phyloP scores from a whole-genome alignment of 2,888 invertebrate genomes.

The Scotopteryx bipunctaria region DNA sequence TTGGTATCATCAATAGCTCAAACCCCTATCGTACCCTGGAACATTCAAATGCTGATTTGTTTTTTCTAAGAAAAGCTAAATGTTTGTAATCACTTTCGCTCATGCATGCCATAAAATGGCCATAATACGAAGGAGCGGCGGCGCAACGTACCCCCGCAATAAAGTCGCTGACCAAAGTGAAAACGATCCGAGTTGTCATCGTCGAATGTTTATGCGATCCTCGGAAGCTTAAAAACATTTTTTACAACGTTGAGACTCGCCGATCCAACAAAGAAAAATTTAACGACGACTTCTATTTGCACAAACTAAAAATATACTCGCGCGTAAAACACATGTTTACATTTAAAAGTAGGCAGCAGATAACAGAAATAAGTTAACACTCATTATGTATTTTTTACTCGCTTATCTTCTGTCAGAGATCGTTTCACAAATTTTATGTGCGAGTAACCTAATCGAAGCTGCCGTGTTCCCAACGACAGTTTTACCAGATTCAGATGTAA shows the following conservation, averaged over 20 bases:
- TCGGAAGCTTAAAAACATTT: slow-evolving; percentile 56
- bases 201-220: slow-evolving; percentile 60
- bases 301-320: slow-evolving; percentile 35
- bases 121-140: slow-evolving; percentile 36
- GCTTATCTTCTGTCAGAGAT: slow-evolving; percentile 56
- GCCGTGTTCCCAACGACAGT: slow-evolving; percentile 67
- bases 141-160: slow-evolving; percentile 47
- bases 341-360: slow-evolving; percentile 38
- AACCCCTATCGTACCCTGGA: too few relatives aligned
- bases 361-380: slow-evolving; percentile 44
- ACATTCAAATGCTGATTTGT: slow-evolving; percentile 21
- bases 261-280: slow-evolving; percentile 45
- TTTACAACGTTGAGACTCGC: slow-evolving; percentile 52
- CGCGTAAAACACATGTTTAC: slow-evolving; percentile 33
- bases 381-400: slow-evolving; percentile 47
- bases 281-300: slow-evolving; percentile 41
- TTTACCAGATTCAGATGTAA: slow-evolving; percentile 76
- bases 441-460: slow-evolving; percentile 70
- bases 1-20: too few relatives aligned
- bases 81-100: slow-evolving; percentile 33
- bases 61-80: slow-evolving; percentile 30
- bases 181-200: slow-evolving; percentile 73
- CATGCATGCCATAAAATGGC: slow-evolving; percentile 31
- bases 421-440: slow-evolving; percentile 72
- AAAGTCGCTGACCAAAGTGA: slow-evolving; percentile 61